phyloP scores from a whole-genome alignment of 2,113 vertebrate species.

The Neogobius melanostomus region DNA sequence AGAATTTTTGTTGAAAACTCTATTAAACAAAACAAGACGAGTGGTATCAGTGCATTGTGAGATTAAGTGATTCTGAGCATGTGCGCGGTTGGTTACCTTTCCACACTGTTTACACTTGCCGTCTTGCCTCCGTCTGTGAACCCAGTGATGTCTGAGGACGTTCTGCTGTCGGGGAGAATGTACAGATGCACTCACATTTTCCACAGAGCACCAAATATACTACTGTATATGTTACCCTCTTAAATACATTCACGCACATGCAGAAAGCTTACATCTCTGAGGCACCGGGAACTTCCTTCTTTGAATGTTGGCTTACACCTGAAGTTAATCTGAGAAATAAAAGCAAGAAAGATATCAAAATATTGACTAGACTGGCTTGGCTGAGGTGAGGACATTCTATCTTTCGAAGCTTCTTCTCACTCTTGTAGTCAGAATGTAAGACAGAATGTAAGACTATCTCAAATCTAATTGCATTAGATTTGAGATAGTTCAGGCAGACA shows the following conservation, averaged over 20 bases:
- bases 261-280: slow-evolving; percentile 86
- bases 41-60: background rate
- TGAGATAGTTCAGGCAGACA: background rate
- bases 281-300: slow-evolving; percentile 89
- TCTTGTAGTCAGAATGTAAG: too few species aligned
- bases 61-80: slow-evolving; percentile 5
- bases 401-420: too few species aligned
- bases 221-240: background rate
- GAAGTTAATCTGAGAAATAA: slow-evolving; percentile 88
- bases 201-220: background rate
- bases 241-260: slow-evolving; percentile 6
- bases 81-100: slow-evolving; percentile 79
- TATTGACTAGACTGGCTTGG: too few species aligned
- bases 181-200: background rate
- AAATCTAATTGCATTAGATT: too few species aligned
- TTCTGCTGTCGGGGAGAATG: slow-evolving; percentile 76
- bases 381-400: too few species aligned
- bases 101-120: slow-evolving; percentile 97
- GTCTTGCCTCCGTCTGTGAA: slow-evolving; percentile 93
- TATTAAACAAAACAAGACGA: slow-evolving; percentile 48
- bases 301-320: slow-evolving; percentile 97
- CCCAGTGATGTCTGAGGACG: slow-evolving; percentile 95
- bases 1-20: slow-evolving; percentile 99
- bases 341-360: slow-evolving; percentile 6
- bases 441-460: too few species aligned